phyloP scores from a whole-genome alignment of 2,888 invertebrate species.

The Coelinius sp. region DNA sequence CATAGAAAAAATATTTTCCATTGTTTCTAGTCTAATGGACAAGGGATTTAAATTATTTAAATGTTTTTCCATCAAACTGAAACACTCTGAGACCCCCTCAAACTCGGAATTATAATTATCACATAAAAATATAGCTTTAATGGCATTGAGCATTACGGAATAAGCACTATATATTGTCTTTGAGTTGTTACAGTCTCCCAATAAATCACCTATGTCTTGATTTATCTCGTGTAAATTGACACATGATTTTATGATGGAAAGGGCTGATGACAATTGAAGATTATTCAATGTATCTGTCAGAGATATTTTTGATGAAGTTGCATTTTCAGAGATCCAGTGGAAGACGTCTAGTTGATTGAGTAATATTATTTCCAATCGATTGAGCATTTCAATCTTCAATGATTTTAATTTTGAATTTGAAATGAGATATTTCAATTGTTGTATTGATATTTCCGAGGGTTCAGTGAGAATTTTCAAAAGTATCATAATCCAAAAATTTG shows the following conservation, averaged over 20 bases:
- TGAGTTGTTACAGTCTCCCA: constrained; percentile 50
- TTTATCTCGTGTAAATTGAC: constrained; percentile 59
- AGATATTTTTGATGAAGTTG: constrained; percentile 25
- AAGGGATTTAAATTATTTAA: constrained; percentile 55
- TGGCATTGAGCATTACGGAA: constrained; percentile 53
- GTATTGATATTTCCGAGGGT: constrained; percentile 45
- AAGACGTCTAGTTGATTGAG: constrained; percentile 53
- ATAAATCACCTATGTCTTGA: constrained; percentile 51
- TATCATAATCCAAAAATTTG: constrained; percentile 59
- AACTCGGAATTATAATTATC: constrained; percentile 49
- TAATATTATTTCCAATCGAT: constrained; percentile 47
- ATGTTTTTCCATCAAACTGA: constrained; percentile 52
- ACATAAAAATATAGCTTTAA: constrained; percentile 57
- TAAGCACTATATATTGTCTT: constrained; percentile 56
- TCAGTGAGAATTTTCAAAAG: constrained; percentile 57
- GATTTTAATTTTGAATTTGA: constrained; percentile 51
- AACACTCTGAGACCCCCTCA: constrained; percentile 46
- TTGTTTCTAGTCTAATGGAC: constrained; percentile 72
- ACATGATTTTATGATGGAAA: constrained; percentile 56
- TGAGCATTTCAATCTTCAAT: constrained; percentile 49
- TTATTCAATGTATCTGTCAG: constrained; percentile 51
- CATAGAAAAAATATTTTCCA: constrained; percentile 82
- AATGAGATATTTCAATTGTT: constrained; percentile 55
- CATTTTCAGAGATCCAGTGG: constrained; percentile 51
- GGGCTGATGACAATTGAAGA: constrained; percentile 53